These are phyloP conservation scores for Rutpela maculata DNA, from an alignment of 2,888 invertebrate genomes.

Conservation along the genomic window DNA sequence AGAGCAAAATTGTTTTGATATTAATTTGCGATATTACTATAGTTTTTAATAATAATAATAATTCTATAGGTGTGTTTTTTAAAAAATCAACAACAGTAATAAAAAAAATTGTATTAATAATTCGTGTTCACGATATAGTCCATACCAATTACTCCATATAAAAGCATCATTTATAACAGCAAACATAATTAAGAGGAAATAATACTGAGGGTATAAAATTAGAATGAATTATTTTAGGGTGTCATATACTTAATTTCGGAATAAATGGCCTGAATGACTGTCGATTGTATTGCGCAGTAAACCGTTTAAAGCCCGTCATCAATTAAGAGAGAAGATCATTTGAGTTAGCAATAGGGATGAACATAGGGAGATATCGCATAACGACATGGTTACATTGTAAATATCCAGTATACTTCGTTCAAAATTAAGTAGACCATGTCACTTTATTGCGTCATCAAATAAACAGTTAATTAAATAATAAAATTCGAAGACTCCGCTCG, in stretches of 20 bases:
- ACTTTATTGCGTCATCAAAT: slow-evolving; percentile 50
- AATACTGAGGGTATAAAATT: slow-evolving; percentile 16
- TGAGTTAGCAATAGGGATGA: slow-evolving; percentile 51
- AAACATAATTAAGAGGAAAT: slow-evolving; percentile 18
- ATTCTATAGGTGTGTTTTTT: too few species aligned
- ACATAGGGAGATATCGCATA: slow-evolving; percentile 46
- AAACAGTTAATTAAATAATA: slow-evolving; percentile 46
- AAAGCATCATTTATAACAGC: neutral
- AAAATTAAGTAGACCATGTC: slow-evolving; percentile 52
- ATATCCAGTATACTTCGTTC: slow-evolving; percentile 48
- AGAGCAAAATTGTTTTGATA: too few species aligned
- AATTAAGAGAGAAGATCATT: slow-evolving; percentile 54
- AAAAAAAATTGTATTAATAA: too few species aligned
- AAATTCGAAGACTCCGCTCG: slow-evolving; percentile 16
- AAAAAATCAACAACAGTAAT: too few species aligned
- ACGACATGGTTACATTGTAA: slow-evolving; percentile 52
- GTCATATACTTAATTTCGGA: slow-evolving; percentile 47
- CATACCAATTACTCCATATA: neutral
- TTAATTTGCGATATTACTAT: too few species aligned
- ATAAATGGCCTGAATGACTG: slow-evolving; percentile 48
- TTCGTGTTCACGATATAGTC: too few species aligned
- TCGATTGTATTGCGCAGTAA: slow-evolving; percentile 47
- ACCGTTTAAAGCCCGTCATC: slow-evolving; percentile 53
- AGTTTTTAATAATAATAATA: too few species aligned
- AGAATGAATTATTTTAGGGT: slow-evolving; percentile 19